A percentile compares a stretch with the other conserved stretches of the same genome.
Evolutionary conservation across 2,888 invertebrate species (phyloP).

Genomic region (Lymantria dispar): DNA sequence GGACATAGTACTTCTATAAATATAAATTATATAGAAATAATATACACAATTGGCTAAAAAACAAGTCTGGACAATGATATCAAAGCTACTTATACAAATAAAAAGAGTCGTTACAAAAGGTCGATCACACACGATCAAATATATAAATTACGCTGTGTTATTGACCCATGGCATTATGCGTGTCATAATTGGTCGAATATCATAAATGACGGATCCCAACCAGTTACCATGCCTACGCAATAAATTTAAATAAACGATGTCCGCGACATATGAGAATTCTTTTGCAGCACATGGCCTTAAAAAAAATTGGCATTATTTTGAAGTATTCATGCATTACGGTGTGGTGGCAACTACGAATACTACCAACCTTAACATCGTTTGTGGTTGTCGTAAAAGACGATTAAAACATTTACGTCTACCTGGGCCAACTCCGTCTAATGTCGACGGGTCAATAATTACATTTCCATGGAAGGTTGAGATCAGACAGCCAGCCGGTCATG

Average conservation of each 20-base stretch:
- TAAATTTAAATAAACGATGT: slow-evolving; percentile 4
- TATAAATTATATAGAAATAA: neutral
- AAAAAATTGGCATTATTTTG: neutral
- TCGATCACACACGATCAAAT: neutral
- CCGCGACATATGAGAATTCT: slow-evolving; percentile 8
- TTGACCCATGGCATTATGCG: slow-evolving; percentile 21
- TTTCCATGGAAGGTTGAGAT: too few relatives aligned
- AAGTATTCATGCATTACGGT: too few relatives aligned
- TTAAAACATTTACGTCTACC: too few relatives aligned
- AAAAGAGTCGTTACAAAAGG: neutral
- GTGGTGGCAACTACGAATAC: too few relatives aligned
- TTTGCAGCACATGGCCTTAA: slow-evolving; percentile 9
- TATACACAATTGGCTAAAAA: slow-evolving; percentile 3
- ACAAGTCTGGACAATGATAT: too few relatives aligned
- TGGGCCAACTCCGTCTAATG: too few relatives aligned
- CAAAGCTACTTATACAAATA: neutral
- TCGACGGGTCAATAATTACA: too few relatives aligned
- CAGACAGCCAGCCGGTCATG: too few relatives aligned
- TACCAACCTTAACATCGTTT: too few relatives aligned
- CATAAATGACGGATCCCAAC: slow-evolving; percentile 12
- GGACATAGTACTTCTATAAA: neutral
- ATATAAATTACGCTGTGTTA: slow-evolving; percentile 9
- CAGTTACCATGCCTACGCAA: slow-evolving; percentile 12
- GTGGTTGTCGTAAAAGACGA: too few relatives aligned
- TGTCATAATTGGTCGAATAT: slow-evolving; percentile 10